Conservation (phyloP, 1,140 invertebrate species). For the Drosophila rhopaloa region DNA sequence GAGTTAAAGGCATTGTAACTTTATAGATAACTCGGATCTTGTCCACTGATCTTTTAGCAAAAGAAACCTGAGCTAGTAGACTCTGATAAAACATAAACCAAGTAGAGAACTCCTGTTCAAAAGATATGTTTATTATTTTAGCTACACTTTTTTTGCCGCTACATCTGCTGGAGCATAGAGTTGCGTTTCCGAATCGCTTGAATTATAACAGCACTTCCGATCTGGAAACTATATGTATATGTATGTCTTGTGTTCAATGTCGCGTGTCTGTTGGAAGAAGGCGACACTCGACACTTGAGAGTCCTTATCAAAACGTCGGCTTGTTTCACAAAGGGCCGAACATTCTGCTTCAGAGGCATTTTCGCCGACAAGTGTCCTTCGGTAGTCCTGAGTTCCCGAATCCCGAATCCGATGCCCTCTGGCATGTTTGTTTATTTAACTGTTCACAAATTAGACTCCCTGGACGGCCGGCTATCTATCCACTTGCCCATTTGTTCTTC, state of each 20-base stretch:
- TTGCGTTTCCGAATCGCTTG: slow-evolving; percentile 31
- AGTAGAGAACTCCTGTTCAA: not conserved
- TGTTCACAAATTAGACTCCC: slow-evolving; percentile 80
- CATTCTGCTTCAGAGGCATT: slow-evolving; percentile 50
- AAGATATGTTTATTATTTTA: slow-evolving; percentile 3
- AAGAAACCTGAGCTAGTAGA: not conserved
- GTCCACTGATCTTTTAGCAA: not conserved
- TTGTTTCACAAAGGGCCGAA: slow-evolving; percentile 33
- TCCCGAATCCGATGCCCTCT: slow-evolving; percentile 19
- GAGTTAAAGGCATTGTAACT: not conserved
- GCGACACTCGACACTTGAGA: slow-evolving; percentile 48
- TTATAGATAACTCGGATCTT: not conserved
- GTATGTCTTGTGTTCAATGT: slow-evolving; percentile 24
- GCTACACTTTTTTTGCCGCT: not conserved
- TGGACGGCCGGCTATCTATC: slow-evolving; percentile 45
- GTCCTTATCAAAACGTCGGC: slow-evolving; percentile 67
- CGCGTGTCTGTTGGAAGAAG: slow-evolving; percentile 39
- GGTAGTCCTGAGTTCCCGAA: not conserved
- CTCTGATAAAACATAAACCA: not conserved
- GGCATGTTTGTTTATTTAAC: slow-evolving; percentile 80
- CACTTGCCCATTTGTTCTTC: slow-evolving; percentile 79
- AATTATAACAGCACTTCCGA: slow-evolving; percentile 52
- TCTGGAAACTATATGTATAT: slow-evolving; percentile 2
- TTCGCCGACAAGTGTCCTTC: slow-evolving; percentile 54
- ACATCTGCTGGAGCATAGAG: slow-evolving; percentile 7